Evolutionary conservation across 2,113 vertebrate genomes (phyloP), one percentile per base, ranked within the genome.

Genomic region (Brachionichthys hirsutus): DNA sequence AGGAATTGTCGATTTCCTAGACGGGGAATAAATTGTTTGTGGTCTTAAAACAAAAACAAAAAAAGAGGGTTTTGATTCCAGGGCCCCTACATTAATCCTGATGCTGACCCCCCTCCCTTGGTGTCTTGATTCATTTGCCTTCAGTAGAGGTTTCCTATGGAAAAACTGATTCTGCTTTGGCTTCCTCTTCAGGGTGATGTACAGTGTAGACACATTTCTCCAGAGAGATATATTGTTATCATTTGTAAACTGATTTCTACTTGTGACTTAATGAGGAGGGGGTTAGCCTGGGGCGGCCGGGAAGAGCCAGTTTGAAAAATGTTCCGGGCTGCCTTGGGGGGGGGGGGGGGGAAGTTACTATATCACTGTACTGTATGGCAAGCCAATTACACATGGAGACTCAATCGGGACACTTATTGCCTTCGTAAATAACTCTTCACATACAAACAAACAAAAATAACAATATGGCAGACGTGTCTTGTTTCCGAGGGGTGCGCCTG

Each of bases 121-220:
- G 82, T 45, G 82, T 91, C 89, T 87, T 78, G 83, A 88, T 86
- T 85, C 81, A 83, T 92, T 91, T 92, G 91, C 90, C 91, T 91
- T 91, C 88, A 89, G 89, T 91, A 89, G 89, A 92, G 89, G 86
- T 92, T 93, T 93, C 92, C 92, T 92, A 92, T 92, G 92, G 92
- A 92, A 92, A 92, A 89, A 90, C 84, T 81, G 85, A 91, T 89
- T 91, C 90, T 90, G 87, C 89, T 93, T 92, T 89, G 90, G 87
- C 88, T 90, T 90, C 84, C 85, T 89, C 88, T 92, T 93, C 90
- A 92, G 92, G 91, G 89, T 70, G 90, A 89, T 92, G 90, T 92
- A 92, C 90, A 93, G 88, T 88, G 88, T 91, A 89, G 90, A 92
- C 86, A 81, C 87, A 85, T 91, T 90, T 89, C 89, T 90, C 88